Evolutionary conservation across 2,113 vertebrate genomes (phyloP), one percentile per base, ranked within the genome.

Genomic region (Triplophysa siluroides): DNA sequence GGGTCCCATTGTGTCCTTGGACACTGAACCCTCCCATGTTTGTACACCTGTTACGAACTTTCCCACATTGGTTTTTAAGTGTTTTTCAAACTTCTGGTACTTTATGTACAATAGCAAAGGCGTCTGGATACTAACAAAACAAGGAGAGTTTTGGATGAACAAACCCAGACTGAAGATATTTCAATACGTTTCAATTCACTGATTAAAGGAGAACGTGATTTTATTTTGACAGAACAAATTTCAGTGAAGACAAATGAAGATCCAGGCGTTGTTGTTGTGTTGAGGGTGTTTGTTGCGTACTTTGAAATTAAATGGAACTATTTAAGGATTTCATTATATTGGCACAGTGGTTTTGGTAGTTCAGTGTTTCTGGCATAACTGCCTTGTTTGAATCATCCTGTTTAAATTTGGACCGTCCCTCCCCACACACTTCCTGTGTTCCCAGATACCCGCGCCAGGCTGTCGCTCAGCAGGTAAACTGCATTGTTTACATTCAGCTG

Each of bases 361-460:
- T 60, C 3, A 2, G 13, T 58, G 0, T 72, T 21, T 6, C 54
- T 60, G 54, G 70, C 54, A 38, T 58, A 41, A 72, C 16, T 29
- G n/a, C 68, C 45, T 24, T 47, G 56, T 58, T 29, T 47, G 14
- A 63, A 45, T 75, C 3, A 3, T 58, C 56, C 68, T 11, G 29
- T 78, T 63, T 23, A 41, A 71, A 29, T 70, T 64, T 38, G 58
- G 73, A 47, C n/a, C 1, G 3, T n/a, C 60, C 60, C 54, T 81
- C 45, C 62, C 26, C 6, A 47, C 69, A 77, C 38, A 61, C 66
- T 79, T 86, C 77, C 78, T 85, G 82, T 75, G 72, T 87, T 85
- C 78, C 78, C 62, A 65, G 78, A 79, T 52, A 38, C 68, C 33
- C 61, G 38, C 21, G 65, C 61, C 81, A 78, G 68, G 71, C 74